phyloP scores from a whole-genome alignment of 2,797 vertebrate genomes.

The Hapalemur alaotrensis region DNA sequence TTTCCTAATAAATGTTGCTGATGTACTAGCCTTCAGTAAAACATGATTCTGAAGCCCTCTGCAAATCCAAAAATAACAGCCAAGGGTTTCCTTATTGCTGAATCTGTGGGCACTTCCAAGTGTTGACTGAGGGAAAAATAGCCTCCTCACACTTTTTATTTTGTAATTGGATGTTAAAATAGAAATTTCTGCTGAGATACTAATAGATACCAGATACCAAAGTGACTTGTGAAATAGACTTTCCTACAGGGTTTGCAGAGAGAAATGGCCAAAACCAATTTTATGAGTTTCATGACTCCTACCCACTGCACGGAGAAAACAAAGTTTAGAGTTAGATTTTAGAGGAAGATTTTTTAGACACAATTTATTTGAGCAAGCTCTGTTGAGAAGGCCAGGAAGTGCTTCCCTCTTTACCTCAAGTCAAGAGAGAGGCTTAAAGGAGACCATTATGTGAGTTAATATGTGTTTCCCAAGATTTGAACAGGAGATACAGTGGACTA shows the following conservation, averaged over 20 bases:
- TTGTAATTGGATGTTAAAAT: constrained; percentile 54
- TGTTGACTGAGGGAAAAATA: constrained; percentile 24
- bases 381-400: not conserved
- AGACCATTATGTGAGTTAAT: not conserved
- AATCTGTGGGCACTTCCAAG: constrained; percentile 11
- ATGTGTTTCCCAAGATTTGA: not conserved
- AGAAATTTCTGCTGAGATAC: constrained; percentile 8
- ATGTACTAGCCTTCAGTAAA: constrained; percentile 18
- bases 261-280: constrained; percentile 1
- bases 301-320: not conserved
- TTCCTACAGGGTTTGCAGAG: not conserved
- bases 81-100: constrained; percentile 14
- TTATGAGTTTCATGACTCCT: constrained; percentile 11
- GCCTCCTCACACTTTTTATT: not conserved
- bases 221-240: not conserved
- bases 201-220: constrained; percentile 30
- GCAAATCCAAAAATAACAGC: constrained; percentile 22
- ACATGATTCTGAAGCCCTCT: constrained; percentile 4
- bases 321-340: not conserved
- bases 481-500: not conserved
- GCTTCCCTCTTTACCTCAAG: not conserved
- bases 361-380: not conserved
- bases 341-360: not conserved
- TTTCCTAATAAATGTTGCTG: constrained; percentile 19
- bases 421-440: not conserved